Evolutionary conservation across 2,888 invertebrate species (phyloP).

Genomic region (Hypena proboscidalis): DNA sequence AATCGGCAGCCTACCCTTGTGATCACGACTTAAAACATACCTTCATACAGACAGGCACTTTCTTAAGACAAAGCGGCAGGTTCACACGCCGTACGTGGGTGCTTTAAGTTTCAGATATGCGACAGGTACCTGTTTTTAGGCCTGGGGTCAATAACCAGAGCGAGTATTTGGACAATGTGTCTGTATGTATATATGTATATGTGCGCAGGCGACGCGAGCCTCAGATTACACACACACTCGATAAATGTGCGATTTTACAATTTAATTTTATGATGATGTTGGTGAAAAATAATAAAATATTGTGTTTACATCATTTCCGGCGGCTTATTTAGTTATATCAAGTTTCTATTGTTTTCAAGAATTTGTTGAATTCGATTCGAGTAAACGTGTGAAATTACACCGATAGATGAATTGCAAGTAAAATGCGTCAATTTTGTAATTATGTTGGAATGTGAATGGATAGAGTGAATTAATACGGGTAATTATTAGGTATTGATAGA

Average conservation of each 20-base stretch:
- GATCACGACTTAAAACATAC: constrained; percentile 5
- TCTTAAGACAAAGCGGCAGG: constrained; percentile 28
- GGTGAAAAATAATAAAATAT: too few relatives aligned
- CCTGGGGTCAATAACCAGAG: constrained; percentile 76
- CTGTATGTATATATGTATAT: constrained; percentile 32
- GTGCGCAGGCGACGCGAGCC: constrained; percentile 20
- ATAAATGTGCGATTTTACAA: constrained; percentile 45
- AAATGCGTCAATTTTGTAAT: not conserved
- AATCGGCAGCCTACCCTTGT: constrained; percentile 5
- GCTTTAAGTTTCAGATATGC: constrained; percentile 45
- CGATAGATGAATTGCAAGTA: not conserved
- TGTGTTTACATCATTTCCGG: constrained; percentile 47
- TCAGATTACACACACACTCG: constrained; percentile 41
- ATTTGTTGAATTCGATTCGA: constrained; percentile 9
- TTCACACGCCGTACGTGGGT: constrained; percentile 38
- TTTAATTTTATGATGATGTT: too few relatives aligned
- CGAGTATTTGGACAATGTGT: constrained; percentile 68
- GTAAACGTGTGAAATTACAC: not conserved
- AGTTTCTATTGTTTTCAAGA: constrained; percentile 25
- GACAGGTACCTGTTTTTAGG: constrained; percentile 61
- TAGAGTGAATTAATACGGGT: too few relatives aligned
- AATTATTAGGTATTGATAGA: too few relatives aligned
- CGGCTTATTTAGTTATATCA: constrained; percentile 26
- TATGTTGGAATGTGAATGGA: not conserved
- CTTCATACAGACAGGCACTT: constrained; percentile 6